Base-by-base conservation (phyloP, 2,113 vertebrate species). In the Ploceus nigricollis region DNA sequence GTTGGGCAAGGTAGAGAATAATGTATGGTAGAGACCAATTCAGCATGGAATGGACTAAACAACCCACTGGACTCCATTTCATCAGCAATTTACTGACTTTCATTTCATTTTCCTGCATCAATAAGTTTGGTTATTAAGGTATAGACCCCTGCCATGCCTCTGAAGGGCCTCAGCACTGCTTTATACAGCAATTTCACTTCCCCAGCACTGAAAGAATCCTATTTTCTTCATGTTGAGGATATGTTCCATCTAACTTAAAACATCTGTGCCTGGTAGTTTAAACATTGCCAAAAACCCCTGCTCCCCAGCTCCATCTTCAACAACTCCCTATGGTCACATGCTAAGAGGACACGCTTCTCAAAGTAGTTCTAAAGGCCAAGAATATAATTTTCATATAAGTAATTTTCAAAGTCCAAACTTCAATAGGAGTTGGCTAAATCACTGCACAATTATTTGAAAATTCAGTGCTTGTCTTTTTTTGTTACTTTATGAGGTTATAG, bases 81-180 rank as follows among this genome's bases (percentile, higher is more conserved):
- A 91, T 70, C 84, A 93, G 66, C 71, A 91, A 82, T 94, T 90
- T 91, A 61, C 54, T 58, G 54, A 75, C 42, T 92, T 93, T 66
- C 17, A 40, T 82, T 91, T 66, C 30, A 86, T 94, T 91, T 94
- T 77, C 64, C 71, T 75, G 51, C 64, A 80, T 63, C 92, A 93
- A 28, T 85, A 91, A 77, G 35, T 81, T 78, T 37, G 33, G 23
- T 84, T 92, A 83, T 85, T 86, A 96, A 77, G 79, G 56, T 44
- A 73, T 13, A 90, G 47, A 73, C 24, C 19, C 30, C 60, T 73
- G 51, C 27, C 44, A 48, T 81, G 89, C 54, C 51, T 92, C 71
- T 70, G 71, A 90, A 93, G 80, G 64, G 8, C 4, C 76, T 66
- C 24, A 73, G 31, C 22, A 30, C 44, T 88, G 35, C 20, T 70